phyloP scores from a whole-genome alignment of 35 echinoderm and acorn worm species.

The Ophioderma brevispina region DNA sequence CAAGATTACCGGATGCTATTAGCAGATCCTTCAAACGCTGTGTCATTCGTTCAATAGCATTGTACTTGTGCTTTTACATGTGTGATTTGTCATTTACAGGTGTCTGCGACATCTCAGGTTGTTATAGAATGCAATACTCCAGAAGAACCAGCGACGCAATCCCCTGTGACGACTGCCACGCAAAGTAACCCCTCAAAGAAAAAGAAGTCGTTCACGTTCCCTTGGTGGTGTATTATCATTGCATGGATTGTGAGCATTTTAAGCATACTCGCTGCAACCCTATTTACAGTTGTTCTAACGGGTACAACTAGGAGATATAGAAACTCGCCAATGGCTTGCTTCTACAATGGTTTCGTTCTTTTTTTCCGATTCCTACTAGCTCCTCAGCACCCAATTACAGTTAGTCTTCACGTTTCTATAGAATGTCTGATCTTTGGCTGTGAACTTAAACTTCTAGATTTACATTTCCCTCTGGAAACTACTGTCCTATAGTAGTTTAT shows the following conservation, averaged over 20 bases:
- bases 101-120: too few species aligned
- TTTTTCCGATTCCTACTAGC: constrained; percentile 79
- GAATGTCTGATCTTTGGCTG: too few species aligned
- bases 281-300: constrained; percentile 84
- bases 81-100: too few species aligned
- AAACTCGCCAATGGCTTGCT: constrained; percentile 68
- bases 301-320: constrained; percentile 64
- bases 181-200: constrained; percentile 40
- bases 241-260: constrained; percentile 76
- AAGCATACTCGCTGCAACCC: constrained; percentile 32
- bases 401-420: background rate
- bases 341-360: constrained; percentile 73
- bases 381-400: constrained; percentile 95
- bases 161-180: background rate
- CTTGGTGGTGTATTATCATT: constrained; percentile 86
- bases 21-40: too few species aligned
- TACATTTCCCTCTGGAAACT: too few species aligned
- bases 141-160: too few species aligned
- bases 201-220: constrained; percentile 63
- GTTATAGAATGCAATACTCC: too few species aligned
- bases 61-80: too few species aligned
- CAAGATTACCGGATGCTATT: too few species aligned
- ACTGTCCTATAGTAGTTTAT: too few species aligned
- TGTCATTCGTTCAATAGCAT: too few species aligned
- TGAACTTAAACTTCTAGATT: too few species aligned